Conservation (phyloP, 92 coral and sea anemone genomes). For the Nematostella vectensis region DNA sequence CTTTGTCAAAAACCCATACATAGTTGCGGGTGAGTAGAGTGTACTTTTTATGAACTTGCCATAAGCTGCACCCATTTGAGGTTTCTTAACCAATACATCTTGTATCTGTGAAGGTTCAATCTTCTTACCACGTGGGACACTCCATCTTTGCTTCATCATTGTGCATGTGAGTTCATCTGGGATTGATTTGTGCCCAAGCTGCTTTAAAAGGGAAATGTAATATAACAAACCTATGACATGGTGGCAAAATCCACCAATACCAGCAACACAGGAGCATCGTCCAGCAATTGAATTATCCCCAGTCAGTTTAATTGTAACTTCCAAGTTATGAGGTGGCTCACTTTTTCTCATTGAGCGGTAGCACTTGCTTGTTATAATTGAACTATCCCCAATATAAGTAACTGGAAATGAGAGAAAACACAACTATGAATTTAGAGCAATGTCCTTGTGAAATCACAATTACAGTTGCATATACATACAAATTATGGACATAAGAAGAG, state of each 20-base stretch:
- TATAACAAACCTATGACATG: constrained; percentile 40
- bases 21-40: constrained; percentile 23
- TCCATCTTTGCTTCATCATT: constrained; percentile 44
- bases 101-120: constrained; percentile 10
- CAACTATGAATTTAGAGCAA: too few relatives aligned
- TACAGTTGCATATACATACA: too few relatives aligned
- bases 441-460: too few relatives aligned
- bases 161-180: constrained; percentile 57
- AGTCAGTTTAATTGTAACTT: neutral
- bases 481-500: too few relatives aligned
- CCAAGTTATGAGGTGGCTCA: constrained; percentile 30
- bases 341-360: constrained; percentile 37
- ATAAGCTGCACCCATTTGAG: constrained; percentile 11
- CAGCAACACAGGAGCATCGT: constrained; percentile 54
- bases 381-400: neutral
- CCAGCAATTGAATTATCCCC: constrained; percentile 10
- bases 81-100: constrained; percentile 32
- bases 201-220: constrained; percentile 38
- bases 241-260: constrained; percentile 40
- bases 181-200: constrained; percentile 30
- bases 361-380: constrained; percentile 19
- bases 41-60: constrained; percentile 26
- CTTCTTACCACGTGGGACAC: constrained; percentile 29
- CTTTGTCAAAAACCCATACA: constrained; percentile 25
- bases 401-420: constrained; percentile 13